A percentile compares a stretch with the other conserved stretches of the same genome.
Evolutionary conservation across 2,888 invertebrate species (phyloP).

Genomic region (Habroteleia sp.): DNA sequence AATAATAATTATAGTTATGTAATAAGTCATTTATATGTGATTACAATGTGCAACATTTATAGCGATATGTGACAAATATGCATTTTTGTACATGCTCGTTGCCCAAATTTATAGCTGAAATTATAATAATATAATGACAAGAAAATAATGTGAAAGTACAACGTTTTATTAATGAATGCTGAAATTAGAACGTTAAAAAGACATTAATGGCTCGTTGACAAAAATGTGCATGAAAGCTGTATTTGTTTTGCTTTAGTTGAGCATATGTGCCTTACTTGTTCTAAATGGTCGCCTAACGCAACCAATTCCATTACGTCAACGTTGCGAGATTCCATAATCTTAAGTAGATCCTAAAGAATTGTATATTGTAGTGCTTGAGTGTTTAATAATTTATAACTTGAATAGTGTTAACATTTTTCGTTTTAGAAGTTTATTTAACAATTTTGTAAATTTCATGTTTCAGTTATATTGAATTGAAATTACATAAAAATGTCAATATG

Average conservation of each 20-base stretch:
- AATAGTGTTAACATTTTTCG: too few relatives aligned
- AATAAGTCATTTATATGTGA: too few relatives aligned
- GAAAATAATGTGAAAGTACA: too few relatives aligned
- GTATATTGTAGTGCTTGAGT: conserved; percentile 67
- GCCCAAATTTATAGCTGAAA: conserved; percentile 23
- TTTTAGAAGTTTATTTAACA: too few relatives aligned
- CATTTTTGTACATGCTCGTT: conserved; percentile 1
- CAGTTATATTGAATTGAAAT: too few relatives aligned
- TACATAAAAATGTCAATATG: too few relatives aligned
- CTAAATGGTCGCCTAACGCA: conserved; percentile 89
- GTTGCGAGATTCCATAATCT: conserved; percentile 87
- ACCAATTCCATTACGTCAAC: conserved; percentile 88
- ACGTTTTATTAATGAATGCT: too few relatives aligned
- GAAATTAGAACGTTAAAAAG: too few relatives aligned
- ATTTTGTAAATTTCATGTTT: too few relatives aligned
- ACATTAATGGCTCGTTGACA: neutral
- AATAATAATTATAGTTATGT: too few relatives aligned
- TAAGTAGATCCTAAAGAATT: conserved; percentile 87
- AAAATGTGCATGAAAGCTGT: conserved; percentile 12
- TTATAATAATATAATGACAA: too few relatives aligned
- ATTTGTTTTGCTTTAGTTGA: conserved; percentile 15
- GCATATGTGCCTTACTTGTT: conserved; percentile 88
- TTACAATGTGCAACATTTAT: too few relatives aligned
- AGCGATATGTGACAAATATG: conserved; percentile 1
- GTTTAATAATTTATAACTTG: neutral